phyloP scores from a whole-genome alignment of 2,797 vertebrate genomes.

The Thaleichthys pacificus region DNA sequence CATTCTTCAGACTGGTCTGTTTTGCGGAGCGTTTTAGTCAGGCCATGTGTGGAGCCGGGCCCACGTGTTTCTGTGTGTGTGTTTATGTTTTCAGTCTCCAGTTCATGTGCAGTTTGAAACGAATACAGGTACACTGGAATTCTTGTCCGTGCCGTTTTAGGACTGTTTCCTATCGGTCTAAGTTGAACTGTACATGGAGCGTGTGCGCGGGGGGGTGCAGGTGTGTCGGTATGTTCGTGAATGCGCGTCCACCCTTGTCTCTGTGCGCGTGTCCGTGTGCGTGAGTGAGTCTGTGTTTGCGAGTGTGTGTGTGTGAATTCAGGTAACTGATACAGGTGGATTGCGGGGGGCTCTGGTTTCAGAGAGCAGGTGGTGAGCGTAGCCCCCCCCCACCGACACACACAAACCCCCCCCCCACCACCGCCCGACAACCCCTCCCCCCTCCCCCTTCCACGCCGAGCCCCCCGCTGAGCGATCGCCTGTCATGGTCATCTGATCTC shows the following conservation, averaged over 20 bases:
- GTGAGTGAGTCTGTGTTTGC: neutral
- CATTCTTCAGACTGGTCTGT: constrained; percentile 18
- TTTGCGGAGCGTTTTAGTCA: constrained; percentile 5
- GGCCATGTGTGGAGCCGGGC: neutral
- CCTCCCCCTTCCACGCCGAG: constrained; percentile 26
- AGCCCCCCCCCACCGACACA: constrained; percentile 52
- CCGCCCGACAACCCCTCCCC: constrained; percentile 52
- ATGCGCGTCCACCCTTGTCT: neutral
- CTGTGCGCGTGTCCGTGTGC: neutral
- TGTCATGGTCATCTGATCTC: constrained; percentile 64
- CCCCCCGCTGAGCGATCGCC: neutral
- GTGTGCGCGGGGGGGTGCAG: neutral
- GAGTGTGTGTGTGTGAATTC: constrained; percentile 19
- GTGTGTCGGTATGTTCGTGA: constrained; percentile 12
- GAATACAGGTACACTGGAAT: no score
- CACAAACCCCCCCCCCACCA: constrained; percentile 45
- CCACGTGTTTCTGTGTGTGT: constrained; percentile 1
- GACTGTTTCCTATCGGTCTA: no score
- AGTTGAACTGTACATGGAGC: no score
- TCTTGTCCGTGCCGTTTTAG: no score
- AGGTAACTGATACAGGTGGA: constrained; percentile 72
- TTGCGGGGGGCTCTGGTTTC: constrained; percentile 63
- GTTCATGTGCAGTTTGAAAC: no score
- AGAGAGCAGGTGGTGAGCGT: constrained; percentile 73
- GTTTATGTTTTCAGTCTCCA: neutral